These are phyloP conservation scores for Cavia aperea DNA, from an alignment of 2,113 vertebrate genomes.

Conservation along the genomic window DNA sequence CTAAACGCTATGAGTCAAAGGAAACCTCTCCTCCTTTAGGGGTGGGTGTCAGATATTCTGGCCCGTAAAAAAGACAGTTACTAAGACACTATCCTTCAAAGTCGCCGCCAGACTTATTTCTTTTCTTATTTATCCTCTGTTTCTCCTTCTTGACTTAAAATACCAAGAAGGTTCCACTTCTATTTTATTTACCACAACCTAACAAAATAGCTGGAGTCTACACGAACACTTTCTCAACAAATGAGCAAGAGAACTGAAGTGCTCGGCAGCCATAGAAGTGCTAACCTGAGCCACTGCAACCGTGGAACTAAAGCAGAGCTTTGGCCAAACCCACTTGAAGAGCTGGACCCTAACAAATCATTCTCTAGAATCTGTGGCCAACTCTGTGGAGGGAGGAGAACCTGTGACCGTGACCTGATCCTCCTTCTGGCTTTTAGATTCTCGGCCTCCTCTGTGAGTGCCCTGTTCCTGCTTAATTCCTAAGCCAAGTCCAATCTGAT, in stretches of 20 bases:
- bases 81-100: background rate
- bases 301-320: background rate
- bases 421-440: background rate
- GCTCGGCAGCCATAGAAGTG: background rate
- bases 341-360: constrained; percentile 30
- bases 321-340: constrained; percentile 1
- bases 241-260: background rate
- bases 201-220: background rate
- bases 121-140: background rate
- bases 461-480: background rate
- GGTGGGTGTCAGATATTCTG: background rate
- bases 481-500: background rate
- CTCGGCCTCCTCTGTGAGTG: background rate
- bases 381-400: background rate
- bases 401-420: background rate
- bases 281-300: background rate
- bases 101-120: background rate
- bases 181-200: background rate
- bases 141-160: background rate
- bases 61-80: background rate
- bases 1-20: background rate
- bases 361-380: constrained; percentile 28
- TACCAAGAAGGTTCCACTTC: background rate
- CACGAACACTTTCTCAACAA: background rate
- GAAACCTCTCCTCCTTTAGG: background rate